Evolutionary conservation across 1,140 invertebrate species (phyloP).

Genomic region (Drosophila subobscura): DNA sequence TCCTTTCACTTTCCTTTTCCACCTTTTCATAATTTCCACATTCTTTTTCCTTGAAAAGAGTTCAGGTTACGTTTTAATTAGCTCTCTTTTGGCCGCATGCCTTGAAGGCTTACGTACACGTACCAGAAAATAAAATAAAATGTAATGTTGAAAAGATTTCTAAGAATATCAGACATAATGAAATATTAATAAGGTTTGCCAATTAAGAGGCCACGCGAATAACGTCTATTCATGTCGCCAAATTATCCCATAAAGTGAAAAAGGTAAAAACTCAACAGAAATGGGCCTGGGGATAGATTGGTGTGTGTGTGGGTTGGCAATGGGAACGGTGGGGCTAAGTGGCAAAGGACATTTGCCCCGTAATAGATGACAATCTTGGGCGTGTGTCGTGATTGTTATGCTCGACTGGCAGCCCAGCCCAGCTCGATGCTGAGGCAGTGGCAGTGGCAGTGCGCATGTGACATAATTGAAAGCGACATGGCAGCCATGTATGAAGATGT

Average conservation of each 20-base stretch:
- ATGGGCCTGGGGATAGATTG: constrained; percentile 8
- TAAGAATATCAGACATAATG: constrained; percentile 58
- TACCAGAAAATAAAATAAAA: not conserved
- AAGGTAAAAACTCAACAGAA: constrained; percentile 69
- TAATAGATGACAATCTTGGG: constrained; percentile 60
- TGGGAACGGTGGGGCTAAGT: not conserved
- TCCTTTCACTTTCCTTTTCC: not conserved
- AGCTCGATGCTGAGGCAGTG: constrained; percentile 56
- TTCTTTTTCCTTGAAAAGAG: not conserved
- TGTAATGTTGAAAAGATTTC: constrained; percentile 5
- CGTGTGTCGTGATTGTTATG: constrained; percentile 68
- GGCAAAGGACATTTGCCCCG: constrained; percentile 24
- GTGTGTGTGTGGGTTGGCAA: not conserved
- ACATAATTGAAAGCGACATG: constrained; percentile 77
- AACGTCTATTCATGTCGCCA: constrained; percentile 68
- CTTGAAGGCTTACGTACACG: constrained; percentile 12
- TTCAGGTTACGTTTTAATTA: constrained; percentile 30
- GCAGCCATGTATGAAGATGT: constrained; percentile 30
- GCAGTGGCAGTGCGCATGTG: constrained; percentile 70
- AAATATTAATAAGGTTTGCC: constrained; percentile 77
- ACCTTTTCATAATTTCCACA: not conserved
- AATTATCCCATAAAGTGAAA: constrained; percentile 68
- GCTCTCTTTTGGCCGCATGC: not conserved
- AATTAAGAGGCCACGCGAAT: constrained; percentile 56
- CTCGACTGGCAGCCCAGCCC: constrained; percentile 8